Evolutionary conservation across 2,113 vertebrate species (phyloP), one percentile per base, ranked within the genome.

Genomic region (Copsychus sechellarum): DNA sequence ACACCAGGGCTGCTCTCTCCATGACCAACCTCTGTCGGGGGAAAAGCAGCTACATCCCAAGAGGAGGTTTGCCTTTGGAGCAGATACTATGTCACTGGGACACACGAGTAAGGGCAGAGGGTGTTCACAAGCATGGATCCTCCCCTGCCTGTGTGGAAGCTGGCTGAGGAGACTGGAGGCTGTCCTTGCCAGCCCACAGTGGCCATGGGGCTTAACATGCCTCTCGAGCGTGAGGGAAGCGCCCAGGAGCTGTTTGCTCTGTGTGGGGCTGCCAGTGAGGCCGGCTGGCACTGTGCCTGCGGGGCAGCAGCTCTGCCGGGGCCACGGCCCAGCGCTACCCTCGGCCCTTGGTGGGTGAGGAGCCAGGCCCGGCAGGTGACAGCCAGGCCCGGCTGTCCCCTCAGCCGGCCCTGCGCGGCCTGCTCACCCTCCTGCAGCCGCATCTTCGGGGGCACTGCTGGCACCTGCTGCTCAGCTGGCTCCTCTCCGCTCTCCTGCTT

Each of bases 381-480:
- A 40, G 40, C 42, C 42, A 43, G 43, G 43, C 43, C 43, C 8
- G 8, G 50, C 50, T 1, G 0, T 1, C 22, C 5, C 29, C 42
- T 17, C 33, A 17, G 64, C 33, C 1, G 0, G 29, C 26, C 61
- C 61, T 11, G 47, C 0, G 0, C 2, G 5, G 29, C 31, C 61
- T 60, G 54, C 64, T 40, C 20, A 4, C 11, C 17, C 1, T 0
- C 48, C 51, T 5, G 54, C 73, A 21, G 91, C 57, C 12, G 4
- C 0, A 2, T 48, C 65, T 14, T 8, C 1, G 3, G 18, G 29
- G 13, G 14, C 10, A 16, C 56, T 42, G 91, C 71, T 13, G 33
- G 82, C 82, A 92, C 76, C 81, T 78, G 86, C 85, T 50, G 58
- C 64, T 25, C 0, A 57, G 34, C 58, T 38, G 9, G 24, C 88